Evolutionary conservation across 2,888 invertebrate genomes (phyloP), one percentile per base, ranked within the genome.

Genomic region (Epistrophella euchroma): DNA sequence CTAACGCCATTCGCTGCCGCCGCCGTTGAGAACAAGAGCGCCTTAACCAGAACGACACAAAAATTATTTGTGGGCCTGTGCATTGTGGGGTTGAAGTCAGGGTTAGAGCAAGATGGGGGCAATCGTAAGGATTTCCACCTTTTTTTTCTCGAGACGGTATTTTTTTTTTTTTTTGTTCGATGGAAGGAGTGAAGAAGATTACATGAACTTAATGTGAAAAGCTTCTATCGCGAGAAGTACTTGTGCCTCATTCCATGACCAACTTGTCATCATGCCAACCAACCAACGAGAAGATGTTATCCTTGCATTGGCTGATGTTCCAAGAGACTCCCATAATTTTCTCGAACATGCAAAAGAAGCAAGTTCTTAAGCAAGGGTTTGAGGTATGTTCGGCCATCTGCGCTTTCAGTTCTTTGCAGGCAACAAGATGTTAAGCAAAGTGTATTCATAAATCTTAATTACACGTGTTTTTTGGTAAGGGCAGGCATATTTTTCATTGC

Each of bases 391-490:
- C 32, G 85, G 76, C 85, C 85, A 85, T 85, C 85, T 88, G 87
- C 79, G 77, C 80, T 52, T 81, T 78, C 71, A 73, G 70, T 77
- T 73, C 78, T 40, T 55, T 19, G 4, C 70, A 85, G 79, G 83
- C 88, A 88, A 88, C 88, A 88, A 88, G 88, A 88, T 88, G 88
- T 87, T 88, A 76, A 87, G 81, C 87, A 85, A 85, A 85, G 81
- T 88, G 82, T 78, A 73, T 71, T 75, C 83, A 88, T 88, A 88
- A 88, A 88, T 88, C 88, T 88, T 88, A 88, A 88, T 88, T 88
- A 88, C 88, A 88, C 88, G 87, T 88, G 88, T 88, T 88, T 88
- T 80, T 71, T 60, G 88, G 77, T 87, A 72, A 56, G 77, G 87
- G 79, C 40, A 60, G 64, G 56, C 75, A 83, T 87, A 79, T 83